Conservation (phyloP, 1,140 invertebrate genomes). For the Neotoxoptera formosana region DNA sequence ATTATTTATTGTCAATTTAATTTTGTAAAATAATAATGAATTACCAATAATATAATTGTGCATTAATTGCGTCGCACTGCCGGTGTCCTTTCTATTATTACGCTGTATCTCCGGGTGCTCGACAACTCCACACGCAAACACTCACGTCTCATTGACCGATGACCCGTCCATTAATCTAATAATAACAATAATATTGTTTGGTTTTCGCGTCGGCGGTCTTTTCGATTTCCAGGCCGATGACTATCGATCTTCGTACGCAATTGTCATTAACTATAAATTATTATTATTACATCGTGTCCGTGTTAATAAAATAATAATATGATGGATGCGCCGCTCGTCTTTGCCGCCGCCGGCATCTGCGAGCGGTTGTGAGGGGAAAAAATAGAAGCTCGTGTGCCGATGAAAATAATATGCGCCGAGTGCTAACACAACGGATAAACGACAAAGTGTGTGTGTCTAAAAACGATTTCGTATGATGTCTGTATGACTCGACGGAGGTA, state of each 20-base stretch:
- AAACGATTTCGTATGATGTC: background rate
- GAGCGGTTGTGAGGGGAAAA: background rate
- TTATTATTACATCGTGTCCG: background rate
- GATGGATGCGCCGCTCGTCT: background rate
- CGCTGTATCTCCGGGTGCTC: background rate
- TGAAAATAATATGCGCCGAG: background rate
- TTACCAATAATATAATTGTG: background rate
- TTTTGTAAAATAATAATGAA: background rate
- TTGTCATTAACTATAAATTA: background rate
- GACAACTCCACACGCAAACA: background rate
- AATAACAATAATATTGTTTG: background rate
- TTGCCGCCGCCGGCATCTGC: background rate
- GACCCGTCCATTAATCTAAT: background rate
- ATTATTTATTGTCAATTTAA: background rate
- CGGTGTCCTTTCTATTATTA: background rate
- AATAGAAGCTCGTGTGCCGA: background rate
- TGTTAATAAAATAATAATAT: background rate
- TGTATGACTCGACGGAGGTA: too few relatives aligned
- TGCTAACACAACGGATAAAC: background rate
- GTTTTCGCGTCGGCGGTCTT: background rate
- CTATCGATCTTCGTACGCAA: background rate
- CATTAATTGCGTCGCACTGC: background rate
- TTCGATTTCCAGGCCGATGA: background rate
- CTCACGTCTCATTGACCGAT: background rate
- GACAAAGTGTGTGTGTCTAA: background rate